Conservation (phyloP, 2,888 invertebrate genomes). For the Nymphalis polychloros region DNA sequence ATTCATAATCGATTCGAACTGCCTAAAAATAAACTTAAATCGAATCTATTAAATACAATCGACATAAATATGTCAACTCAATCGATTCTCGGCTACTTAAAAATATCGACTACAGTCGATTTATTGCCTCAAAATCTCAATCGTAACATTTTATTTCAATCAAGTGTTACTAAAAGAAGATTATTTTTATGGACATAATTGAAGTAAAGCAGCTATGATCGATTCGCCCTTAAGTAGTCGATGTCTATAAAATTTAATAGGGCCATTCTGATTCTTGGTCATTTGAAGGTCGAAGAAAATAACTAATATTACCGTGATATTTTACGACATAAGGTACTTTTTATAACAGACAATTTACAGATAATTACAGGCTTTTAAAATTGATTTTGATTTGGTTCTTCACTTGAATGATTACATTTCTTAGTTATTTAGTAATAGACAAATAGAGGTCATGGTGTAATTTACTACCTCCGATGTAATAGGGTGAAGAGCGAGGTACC, state of each 20-base stretch:
- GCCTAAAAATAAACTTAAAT: too few relatives aligned
- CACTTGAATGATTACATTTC: too few relatives aligned
- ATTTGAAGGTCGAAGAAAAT: slow-evolving; percentile 23
- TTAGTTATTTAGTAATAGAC: too few relatives aligned
- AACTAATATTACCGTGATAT: slow-evolving; percentile 14
- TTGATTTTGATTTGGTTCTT: neutral
- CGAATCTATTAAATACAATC: too few relatives aligned
- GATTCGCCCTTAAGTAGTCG: slow-evolving; percentile 30
- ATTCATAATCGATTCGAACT: too few relatives aligned
- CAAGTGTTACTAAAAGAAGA: neutral
- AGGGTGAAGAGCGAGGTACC: too few relatives aligned
- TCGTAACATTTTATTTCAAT: neutral
- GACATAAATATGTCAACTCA: too few relatives aligned
- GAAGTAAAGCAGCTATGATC: slow-evolving; percentile 20
- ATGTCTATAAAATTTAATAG: slow-evolving; percentile 36
- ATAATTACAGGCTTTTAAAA: neutral
- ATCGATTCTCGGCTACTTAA: too few relatives aligned
- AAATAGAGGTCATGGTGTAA: too few relatives aligned
- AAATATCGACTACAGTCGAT: too few relatives aligned
- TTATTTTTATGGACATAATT: slow-evolving; percentile 1
- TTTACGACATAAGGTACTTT: slow-evolving; percentile 12
- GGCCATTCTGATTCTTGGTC: slow-evolving; percentile 4
- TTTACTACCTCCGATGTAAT: too few relatives aligned
- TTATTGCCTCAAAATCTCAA: neutral
- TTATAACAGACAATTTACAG: slow-evolving; percentile 13